These are phyloP conservation scores for Trichomycterus rosablanca DNA, from an alignment of 2,113 vertebrate species.

Conservation along the genomic window DNA sequence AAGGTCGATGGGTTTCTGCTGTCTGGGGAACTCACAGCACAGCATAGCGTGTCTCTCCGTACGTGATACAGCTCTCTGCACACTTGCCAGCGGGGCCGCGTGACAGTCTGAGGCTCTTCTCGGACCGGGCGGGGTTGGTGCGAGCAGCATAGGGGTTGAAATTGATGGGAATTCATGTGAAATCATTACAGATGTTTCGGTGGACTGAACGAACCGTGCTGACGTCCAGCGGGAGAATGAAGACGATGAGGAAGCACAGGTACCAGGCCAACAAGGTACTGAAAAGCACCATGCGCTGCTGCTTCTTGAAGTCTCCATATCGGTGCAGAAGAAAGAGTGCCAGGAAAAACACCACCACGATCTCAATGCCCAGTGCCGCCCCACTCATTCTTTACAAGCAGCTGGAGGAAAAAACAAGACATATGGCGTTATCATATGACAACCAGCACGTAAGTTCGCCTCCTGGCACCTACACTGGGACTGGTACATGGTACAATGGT, in stretches of 20 bases:
- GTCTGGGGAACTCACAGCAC: no score
- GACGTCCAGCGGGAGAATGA: slow-evolving; percentile 92
- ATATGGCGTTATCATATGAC: neutral
- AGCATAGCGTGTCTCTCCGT: no score
- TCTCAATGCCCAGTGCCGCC: slow-evolving; percentile 84
- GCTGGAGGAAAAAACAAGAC: neutral
- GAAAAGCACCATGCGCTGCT: slow-evolving; percentile 90
- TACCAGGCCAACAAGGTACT: slow-evolving; percentile 95
- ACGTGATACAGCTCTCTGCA: no score
- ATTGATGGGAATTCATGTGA: no score
- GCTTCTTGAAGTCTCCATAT: slow-evolving; percentile 94
- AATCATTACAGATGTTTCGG: neutral
- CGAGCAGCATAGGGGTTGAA: no score
- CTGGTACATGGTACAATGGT: no score
- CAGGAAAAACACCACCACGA: slow-evolving; percentile 93
- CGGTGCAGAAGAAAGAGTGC: slow-evolving; percentile 90
- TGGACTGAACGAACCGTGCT: slow-evolving; percentile 79
- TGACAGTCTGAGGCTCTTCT: no score
- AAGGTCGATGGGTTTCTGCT: no score
- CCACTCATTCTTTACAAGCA: slow-evolving; percentile 78
- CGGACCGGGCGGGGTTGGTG: no score
- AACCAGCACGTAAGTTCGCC: no score
- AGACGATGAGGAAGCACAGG: slow-evolving; percentile 95
- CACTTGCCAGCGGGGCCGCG: no score
- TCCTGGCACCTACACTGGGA: no score